phyloP scores from a whole-genome alignment of 2,888 invertebrate genomes.

The Hipparchia semele region DNA sequence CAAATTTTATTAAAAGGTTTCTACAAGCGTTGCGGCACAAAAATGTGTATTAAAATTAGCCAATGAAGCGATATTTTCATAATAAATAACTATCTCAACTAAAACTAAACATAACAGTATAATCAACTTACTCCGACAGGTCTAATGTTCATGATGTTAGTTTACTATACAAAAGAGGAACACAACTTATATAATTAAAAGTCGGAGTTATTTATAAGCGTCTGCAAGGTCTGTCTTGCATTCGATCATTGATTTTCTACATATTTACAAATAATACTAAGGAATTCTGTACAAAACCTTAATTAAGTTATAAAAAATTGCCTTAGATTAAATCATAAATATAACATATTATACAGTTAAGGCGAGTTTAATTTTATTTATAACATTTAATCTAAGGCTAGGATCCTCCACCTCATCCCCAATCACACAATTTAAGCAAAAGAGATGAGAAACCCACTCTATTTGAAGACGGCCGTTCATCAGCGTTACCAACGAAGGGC shows the following conservation, averaged over 20 bases:
- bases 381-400: constrained; percentile 66
- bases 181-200: not conserved
- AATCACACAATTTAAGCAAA: constrained; percentile 74
- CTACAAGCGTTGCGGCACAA: not conserved
- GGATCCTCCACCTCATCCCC: constrained; percentile 72
- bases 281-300: constrained; percentile 34
- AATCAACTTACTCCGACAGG: constrained; percentile 2
- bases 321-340: constrained; percentile 41
- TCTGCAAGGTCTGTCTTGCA: constrained; percentile 4
- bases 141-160: constrained; percentile 8
- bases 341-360: constrained; percentile 15
- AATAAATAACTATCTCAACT: constrained; percentile 22
- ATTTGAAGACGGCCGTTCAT: constrained; percentile 65
- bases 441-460: constrained; percentile 80
- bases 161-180: constrained; percentile 10
- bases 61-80: constrained; percentile 10
- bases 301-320: constrained; percentile 24
- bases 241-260: constrained; percentile 28
- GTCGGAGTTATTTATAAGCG: constrained; percentile 12
- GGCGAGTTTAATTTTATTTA: constrained; percentile 18
- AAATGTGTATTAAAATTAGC: constrained; percentile 1
- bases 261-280: constrained; percentile 38
- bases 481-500: constrained; percentile 78
- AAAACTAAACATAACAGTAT: constrained; percentile 19
- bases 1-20: not conserved